Percentiles rank a stretch among this genome's conserved stretches.
Conservation (phyloP, 2,888 invertebrate genomes). For the Dinocampus coccinellae region DNA sequence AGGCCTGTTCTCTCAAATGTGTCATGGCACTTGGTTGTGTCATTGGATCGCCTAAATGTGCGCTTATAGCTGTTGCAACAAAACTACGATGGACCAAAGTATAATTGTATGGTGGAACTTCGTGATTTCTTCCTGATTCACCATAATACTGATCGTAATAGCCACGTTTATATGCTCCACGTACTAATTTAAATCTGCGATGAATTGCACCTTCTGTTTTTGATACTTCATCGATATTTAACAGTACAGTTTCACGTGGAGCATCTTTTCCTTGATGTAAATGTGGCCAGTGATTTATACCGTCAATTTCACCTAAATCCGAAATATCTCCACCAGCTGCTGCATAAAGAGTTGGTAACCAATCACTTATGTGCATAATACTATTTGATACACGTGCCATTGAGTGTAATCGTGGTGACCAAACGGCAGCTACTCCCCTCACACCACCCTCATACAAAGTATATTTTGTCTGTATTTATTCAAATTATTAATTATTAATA, state of each 20-base stretch:
- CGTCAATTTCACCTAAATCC: constrained; percentile 68
- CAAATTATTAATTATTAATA: constrained; percentile 11
- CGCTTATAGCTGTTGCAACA: constrained; percentile 60
- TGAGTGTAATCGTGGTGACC: constrained; percentile 75
- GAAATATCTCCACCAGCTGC: constrained; percentile 72
- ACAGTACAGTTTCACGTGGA: constrained; percentile 69
- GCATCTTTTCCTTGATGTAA: constrained; percentile 65
- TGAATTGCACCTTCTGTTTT: constrained; percentile 63
- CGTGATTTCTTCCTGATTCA: constrained; percentile 57
- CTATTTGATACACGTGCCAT: constrained; percentile 73
- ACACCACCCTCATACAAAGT: constrained; percentile 82
- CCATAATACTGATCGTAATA: constrained; percentile 63
- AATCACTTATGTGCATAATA: constrained; percentile 78
- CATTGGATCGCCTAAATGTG: constrained; percentile 61
- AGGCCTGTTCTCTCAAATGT: constrained; percentile 57
- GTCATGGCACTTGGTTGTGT: constrained; percentile 63
- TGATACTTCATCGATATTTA: constrained; percentile 71
- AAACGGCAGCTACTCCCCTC: constrained; percentile 76
- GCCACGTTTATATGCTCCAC: constrained; percentile 58
- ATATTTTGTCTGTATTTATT: constrained; percentile 73
- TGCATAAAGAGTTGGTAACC: constrained; percentile 78
- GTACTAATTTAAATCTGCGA: constrained; percentile 60
- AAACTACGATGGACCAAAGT: constrained; percentile 56
- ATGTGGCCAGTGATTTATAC: constrained; percentile 71
- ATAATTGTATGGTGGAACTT: constrained; percentile 55